Percentiles rank a stretch among this genome's conserved stretches.
These are phyloP conservation scores for Manis crassicaudata DNA, from an alignment of 2,797 vertebrate genomes.

Conservation along the genomic window DNA sequence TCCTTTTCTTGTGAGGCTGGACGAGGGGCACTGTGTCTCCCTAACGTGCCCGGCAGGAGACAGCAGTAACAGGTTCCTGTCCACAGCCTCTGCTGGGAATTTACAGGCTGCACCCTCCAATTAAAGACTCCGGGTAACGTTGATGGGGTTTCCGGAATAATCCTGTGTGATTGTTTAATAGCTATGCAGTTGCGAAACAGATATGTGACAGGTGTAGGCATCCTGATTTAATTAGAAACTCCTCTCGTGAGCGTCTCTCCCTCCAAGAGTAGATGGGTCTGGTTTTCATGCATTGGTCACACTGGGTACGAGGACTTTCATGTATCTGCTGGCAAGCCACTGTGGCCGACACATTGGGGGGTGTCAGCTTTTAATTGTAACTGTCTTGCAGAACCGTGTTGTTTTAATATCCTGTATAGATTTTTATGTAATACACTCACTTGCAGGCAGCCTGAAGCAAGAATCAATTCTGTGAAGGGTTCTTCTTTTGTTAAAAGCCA, in stretches of 20 bases:
- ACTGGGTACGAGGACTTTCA: slow-evolving; percentile 85
- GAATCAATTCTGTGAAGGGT: slow-evolving; percentile 99
- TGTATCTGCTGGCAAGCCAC: slow-evolving; percentile 88
- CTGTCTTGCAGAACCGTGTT: slow-evolving; percentile 99
- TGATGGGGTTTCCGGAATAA: neutral
- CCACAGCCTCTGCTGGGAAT: neutral
- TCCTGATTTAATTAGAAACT: slow-evolving; percentile 64
- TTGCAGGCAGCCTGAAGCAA: slow-evolving; percentile 99
- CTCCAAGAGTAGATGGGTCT: slow-evolving; percentile 36
- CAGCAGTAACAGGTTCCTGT: accelerated
- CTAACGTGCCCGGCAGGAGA: accelerated
- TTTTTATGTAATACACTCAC: slow-evolving; percentile 99
- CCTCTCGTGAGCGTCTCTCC: neutral
- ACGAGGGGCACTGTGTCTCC: accelerated
- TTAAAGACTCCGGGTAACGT: neutral
- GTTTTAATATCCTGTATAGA: slow-evolving; percentile 99
- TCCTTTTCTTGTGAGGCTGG: accelerated
- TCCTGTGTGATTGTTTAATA: slow-evolving; percentile 46
- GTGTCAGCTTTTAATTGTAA: slow-evolving; percentile 99
- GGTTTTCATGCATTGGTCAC: slow-evolving; percentile 83
- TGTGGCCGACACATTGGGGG: slow-evolving; percentile 89
- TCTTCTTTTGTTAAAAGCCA: slow-evolving; percentile 99
- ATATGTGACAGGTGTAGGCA: slow-evolving; percentile 46
- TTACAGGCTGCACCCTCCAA: accelerated
- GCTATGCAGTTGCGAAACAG: slow-evolving; percentile 45